These are phyloP conservation scores for Misgurnus mizolepis DNA, from an alignment of 2,113 vertebrate species.

Conservation along the genomic window DNA sequence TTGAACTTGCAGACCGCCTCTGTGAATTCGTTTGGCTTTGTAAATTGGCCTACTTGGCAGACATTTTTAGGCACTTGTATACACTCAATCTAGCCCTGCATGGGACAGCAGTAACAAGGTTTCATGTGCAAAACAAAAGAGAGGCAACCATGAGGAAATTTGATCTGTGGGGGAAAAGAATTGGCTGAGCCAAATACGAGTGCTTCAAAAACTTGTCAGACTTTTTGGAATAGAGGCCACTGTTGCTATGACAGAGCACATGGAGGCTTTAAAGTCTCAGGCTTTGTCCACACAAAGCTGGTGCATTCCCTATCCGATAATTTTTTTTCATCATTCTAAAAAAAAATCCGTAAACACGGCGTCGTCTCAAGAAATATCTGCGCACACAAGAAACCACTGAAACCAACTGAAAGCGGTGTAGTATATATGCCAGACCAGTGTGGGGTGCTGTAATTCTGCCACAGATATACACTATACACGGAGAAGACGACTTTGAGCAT, in stretches of 20 bases:
- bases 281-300: too few species aligned
- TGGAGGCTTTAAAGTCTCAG: neutral
- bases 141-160: neutral
- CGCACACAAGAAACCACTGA: too few species aligned
- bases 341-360: too few species aligned
- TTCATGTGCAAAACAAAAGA: neutral
- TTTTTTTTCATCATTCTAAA: too few species aligned
- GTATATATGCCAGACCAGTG: too few species aligned
- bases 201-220: neutral
- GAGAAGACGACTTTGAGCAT: too few species aligned
- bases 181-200: neutral
- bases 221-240: neutral
- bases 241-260: neutral
- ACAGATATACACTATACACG: too few species aligned
- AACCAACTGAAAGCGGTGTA: too few species aligned
- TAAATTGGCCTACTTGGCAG: constrained; percentile 10
- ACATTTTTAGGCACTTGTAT: constrained; percentile 11
- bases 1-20: constrained; percentile 3
- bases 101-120: too few species aligned
- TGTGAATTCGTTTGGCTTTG: constrained; percentile 9
- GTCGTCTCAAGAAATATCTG: too few species aligned
- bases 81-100: neutral
- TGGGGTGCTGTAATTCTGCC: too few species aligned
- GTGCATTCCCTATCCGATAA: too few species aligned
- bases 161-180: neutral